phyloP scores from a whole-genome alignment of 2,797 vertebrate genomes.

The Luscinia luscinia region DNA sequence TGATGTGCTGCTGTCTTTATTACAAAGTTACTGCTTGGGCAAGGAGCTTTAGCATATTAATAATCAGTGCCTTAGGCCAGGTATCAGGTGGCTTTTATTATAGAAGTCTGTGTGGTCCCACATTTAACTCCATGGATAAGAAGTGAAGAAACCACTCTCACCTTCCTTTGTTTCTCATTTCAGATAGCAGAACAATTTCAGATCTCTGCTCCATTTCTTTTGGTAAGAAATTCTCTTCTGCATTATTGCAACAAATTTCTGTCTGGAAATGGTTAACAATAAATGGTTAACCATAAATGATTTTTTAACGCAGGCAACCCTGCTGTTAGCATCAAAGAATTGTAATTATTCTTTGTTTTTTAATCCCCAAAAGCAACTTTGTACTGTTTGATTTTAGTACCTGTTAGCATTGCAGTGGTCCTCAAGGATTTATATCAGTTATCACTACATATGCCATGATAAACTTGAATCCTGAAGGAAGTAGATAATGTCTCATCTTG shows the following conservation, averaged over 20 bases:
- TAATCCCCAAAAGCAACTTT: not conserved
- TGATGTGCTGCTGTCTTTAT: not conserved
- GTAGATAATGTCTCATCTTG: not conserved
- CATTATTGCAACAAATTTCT: not conserved
- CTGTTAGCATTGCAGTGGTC: not conserved
- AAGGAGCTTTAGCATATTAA: conserved; percentile 29
- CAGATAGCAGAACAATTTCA: not conserved
- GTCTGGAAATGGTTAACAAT: not conserved
- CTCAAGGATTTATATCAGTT: not conserved
- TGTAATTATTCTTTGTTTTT: not conserved
- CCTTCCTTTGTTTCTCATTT: conserved; percentile 4
- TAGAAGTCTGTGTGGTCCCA: conserved; percentile 64
- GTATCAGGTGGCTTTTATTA: conserved; percentile 67
- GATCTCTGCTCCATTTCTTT: not conserved
- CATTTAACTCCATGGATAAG: not conserved
- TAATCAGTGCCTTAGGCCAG: conserved; percentile 51
- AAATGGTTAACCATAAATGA: not conserved
- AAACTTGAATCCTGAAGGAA: conserved; percentile 4
- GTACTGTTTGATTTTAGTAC: not conserved
- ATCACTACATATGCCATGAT: not conserved
- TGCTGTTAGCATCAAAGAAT: not conserved
- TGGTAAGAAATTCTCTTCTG: not conserved
- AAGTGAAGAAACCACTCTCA: not conserved
- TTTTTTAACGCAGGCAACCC: not conserved
- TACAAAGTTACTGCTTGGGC: not conserved